Evolutionary conservation across 2,888 invertebrate species (phyloP), one percentile per base, ranked within the genome.

Genomic region (Conops quadrifasciatus): DNA sequence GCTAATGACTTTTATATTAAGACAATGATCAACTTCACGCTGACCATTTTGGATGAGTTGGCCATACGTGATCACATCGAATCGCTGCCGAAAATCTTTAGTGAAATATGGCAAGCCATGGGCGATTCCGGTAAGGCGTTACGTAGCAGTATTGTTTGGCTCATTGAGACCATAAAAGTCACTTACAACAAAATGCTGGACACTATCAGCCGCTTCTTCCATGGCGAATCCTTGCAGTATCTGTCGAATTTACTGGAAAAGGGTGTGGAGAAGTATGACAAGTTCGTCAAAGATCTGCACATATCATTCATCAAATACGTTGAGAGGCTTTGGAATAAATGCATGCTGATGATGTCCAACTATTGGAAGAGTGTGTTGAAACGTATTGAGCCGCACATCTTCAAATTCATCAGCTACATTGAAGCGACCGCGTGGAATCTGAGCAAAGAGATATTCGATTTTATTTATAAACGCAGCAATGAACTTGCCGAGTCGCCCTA

Each of bases 71-170:
- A 91, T 73, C 93, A 94, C 81, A 89, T 94, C 76, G 91, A 94
- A 78, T 91, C 92, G 0, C 81, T 94, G 66, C 94, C 94, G 0
- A 92, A 92, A 62, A 93, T 94, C 28, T 88, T 94, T 0, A 92
- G 91, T 63, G 94, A 94, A 83, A 89, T 94, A 80, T 94, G 93
- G 93, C 92, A 93, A 5, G 90, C 93, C 77, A 93, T 94, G 93
- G 94, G 94, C 0, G 93, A 94, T 68, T 94, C 94, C 0, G 94
- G 94, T 11, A 89, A 91, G 76, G 93, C 93, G 0, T 89, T 94
- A 24, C 90, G 93, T 62, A 90, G 92, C 75, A 93, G 93, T 75
- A 86, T 94, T 13, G 85, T 91, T 0, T 93, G 91, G 90, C 88
- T 93, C 0, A 90, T 93, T 0, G 84, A 86, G 13, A 78, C 89